Evolutionary conservation across 2,888 invertebrate species (phyloP).

Genomic region (Meiosimyza decipiens): DNA sequence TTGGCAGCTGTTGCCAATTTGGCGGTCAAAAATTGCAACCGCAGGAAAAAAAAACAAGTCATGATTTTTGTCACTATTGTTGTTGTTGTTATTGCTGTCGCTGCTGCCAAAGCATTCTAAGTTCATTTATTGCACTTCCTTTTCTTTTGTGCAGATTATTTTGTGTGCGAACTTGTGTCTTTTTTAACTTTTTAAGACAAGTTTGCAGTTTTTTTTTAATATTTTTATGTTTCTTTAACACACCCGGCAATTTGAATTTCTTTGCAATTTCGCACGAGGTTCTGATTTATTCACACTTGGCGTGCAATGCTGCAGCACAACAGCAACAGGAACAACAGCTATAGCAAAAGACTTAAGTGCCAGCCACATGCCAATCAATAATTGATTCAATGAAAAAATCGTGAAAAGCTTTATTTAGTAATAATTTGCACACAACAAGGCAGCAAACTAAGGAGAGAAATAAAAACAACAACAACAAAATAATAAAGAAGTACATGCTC

Average conservation of each 20-base stretch:
- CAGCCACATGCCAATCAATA: slow-evolving; percentile 35
- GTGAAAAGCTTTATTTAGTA: slow-evolving; percentile 42
- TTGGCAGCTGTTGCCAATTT: slow-evolving; percentile 17
- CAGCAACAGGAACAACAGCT: slow-evolving; percentile 32
- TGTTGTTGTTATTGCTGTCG: slow-evolving; percentile 6
- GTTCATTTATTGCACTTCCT: slow-evolving; percentile 26
- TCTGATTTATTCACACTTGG: slow-evolving; percentile 32
- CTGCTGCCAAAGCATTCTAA: not conserved
- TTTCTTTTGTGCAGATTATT: not conserved
- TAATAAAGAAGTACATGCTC: too few species aligned
- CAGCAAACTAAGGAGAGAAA: not conserved
- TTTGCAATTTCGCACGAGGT: slow-evolving; percentile 24
- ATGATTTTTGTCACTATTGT: not conserved
- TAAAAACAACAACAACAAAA: not conserved
- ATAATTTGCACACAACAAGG: slow-evolving; percentile 38
- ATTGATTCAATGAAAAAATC: slow-evolving; percentile 42
- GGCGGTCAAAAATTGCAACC: not conserved
- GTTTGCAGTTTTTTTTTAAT: not conserved
- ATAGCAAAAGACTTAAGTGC: slow-evolving; percentile 13
- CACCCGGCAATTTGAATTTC: slow-evolving; percentile 29
- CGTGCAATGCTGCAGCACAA: slow-evolving; percentile 25
- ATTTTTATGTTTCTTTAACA: not conserved
- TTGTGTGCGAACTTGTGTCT: too few species aligned
- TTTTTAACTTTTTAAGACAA: not conserved
- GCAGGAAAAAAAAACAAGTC: not conserved